Evolutionary conservation across 2,797 vertebrate species (phyloP).

Genomic region (Tapera naevia): DNA sequence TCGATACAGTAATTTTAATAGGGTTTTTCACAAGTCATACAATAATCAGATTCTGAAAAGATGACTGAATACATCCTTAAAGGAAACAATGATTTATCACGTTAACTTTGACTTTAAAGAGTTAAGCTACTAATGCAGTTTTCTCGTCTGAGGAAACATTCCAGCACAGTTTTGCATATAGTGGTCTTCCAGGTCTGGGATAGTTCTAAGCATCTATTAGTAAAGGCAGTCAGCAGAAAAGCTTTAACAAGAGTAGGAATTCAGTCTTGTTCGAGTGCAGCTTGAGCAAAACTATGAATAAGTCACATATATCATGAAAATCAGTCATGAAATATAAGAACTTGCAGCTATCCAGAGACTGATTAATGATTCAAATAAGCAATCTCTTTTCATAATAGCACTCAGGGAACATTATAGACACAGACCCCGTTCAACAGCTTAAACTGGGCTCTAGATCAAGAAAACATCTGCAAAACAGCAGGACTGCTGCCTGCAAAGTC

Average conservation of each 20-base stretch:
- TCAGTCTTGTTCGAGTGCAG: slow-evolving; percentile 21
- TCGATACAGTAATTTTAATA: slow-evolving; percentile 36
- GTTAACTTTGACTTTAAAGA: neutral
- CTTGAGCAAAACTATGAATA: slow-evolving; percentile 32
- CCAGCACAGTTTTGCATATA: neutral
- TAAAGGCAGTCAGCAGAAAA: slow-evolving; percentile 21
- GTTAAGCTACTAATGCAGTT: neutral
- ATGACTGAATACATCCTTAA: neutral
- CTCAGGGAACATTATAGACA: slow-evolving; percentile 70
- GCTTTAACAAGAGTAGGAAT: slow-evolving; percentile 33
- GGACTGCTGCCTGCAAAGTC: slow-evolving; percentile 50
- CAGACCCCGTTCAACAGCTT: slow-evolving; percentile 65
- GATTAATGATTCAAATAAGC: slow-evolving; percentile 74
- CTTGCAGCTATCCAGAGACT: slow-evolving; percentile 62
- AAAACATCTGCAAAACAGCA: slow-evolving; percentile 65
- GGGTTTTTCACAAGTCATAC: neutral
- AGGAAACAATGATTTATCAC: neutral
- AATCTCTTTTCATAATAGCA: slow-evolving; percentile 67
- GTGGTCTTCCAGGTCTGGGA: neutral
- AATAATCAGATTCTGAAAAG: slow-evolving; percentile 19
- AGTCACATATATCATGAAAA: slow-evolving; percentile 64
- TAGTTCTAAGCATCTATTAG: neutral
- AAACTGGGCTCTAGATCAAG: slow-evolving; percentile 75
- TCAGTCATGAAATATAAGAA: slow-evolving; percentile 67
- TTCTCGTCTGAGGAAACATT: neutral